phyloP scores from a whole-genome alignment of 1,140 invertebrate species.

The Lethocerus indicus region DNA sequence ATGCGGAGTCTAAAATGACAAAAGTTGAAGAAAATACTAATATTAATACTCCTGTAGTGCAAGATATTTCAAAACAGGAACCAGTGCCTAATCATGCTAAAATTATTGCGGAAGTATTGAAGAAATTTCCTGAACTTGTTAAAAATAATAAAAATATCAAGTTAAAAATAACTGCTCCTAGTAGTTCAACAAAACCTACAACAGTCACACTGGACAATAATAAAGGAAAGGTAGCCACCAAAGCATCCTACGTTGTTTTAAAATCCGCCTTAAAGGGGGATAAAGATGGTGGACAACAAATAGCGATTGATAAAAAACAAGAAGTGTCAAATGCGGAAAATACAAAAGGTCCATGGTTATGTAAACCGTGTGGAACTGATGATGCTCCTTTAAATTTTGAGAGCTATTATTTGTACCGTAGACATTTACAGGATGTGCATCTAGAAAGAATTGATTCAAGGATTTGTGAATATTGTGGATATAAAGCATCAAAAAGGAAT shows the following conservation, averaged over 20 bases:
- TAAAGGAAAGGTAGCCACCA: constrained; percentile 23
- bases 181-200: constrained; percentile 24
- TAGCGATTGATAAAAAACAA: not conserved
- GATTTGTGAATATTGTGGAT: constrained; percentile 71
- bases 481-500: constrained; percentile 53
- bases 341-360: constrained; percentile 40
- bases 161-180: constrained; percentile 57
- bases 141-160: constrained; percentile 75
- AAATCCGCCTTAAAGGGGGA: constrained; percentile 25
- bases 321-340: constrained; percentile 10
- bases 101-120: constrained; percentile 41
- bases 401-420: constrained; percentile 55
- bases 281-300: not conserved
- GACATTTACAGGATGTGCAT: constrained; percentile 65
- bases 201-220: constrained; percentile 18
- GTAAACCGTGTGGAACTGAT: constrained; percentile 43
- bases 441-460: constrained; percentile 58
- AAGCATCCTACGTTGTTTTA: constrained; percentile 32
- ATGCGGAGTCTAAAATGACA: constrained; percentile 18
- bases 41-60: not conserved
- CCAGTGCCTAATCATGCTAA: constrained; percentile 56
- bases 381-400: constrained; percentile 47
- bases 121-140: constrained; percentile 72
- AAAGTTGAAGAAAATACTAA: not conserved
- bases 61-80: constrained; percentile 20